Evolutionary conservation across 2,797 vertebrate genomes (phyloP), one percentile per base, ranked within the genome.

Genomic region (Avahi laniger): DNA sequence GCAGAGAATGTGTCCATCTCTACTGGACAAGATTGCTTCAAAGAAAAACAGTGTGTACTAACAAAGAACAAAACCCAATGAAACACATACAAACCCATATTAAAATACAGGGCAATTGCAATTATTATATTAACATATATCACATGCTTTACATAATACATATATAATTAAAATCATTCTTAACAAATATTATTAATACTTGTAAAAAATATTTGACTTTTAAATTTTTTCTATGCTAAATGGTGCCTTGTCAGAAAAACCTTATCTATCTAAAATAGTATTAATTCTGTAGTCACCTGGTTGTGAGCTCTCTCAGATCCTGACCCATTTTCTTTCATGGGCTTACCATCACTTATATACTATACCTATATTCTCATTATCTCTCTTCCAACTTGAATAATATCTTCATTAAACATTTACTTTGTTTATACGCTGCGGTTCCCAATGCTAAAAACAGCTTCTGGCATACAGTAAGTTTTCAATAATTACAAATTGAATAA

Each of bases 401-500:
- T 28, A 41, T 7, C 50, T 92, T 87, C 38, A 54, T 76, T 2
- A 43, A 54, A 70, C 12, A 86, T 91, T 33, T 57, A 30, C 11
- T 63, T 73, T 41, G 2, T 65, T 46, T 73, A 54, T 22, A 33
- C 2, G 15, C 3, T 20, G 46, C n/a, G n/a, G n/a, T 81, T 17
- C 7, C 15, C 43, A 54, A 22, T 33, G 26, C 43, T 80, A 59
- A 93, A 93, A 91, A 86, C 14, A 43, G 70, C 46, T n/a, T 65
- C 3, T 17, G n/a, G 12, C n/a, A 61, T 82, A 82, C 1, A 50
- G 12, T 33, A 52, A 26, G 7, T 24, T 89, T 57, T 78, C 48
- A 57, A 41, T 84, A 72, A 91, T 83, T 41, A 87, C 2, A 24
- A 95, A 73, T 69, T 48, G 91, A 94, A 78, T 18, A 20, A 94